Evolutionary conservation across 2,888 invertebrate genomes (phyloP).

Genomic region (Pandemis corylana): DNA sequence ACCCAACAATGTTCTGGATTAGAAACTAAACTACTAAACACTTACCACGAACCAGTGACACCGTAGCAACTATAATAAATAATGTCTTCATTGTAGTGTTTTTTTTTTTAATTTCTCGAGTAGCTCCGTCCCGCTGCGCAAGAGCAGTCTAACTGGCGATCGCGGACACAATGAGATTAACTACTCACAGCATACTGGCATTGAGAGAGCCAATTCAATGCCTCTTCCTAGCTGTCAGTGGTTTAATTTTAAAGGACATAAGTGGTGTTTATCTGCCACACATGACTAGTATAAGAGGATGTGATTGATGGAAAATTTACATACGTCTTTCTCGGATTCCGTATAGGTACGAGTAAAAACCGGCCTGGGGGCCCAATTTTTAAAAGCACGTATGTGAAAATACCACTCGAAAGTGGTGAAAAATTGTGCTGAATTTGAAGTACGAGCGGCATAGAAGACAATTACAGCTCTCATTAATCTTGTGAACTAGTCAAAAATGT

Average conservation of each 20-base stretch:
- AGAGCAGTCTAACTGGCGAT: constrained; percentile 20
- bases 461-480: no score
- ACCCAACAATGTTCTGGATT: background rate
- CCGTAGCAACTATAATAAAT: background rate
- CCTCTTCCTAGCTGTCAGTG: constrained; percentile 22
- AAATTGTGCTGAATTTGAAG: no score
- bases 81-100: constrained; percentile 28
- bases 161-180: constrained; percentile 32
- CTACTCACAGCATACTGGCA: constrained; percentile 28
- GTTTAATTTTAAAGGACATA: constrained; percentile 5
- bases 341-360: background rate
- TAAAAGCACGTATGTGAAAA: no score
- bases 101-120: constrained; percentile 14
- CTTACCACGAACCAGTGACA: constrained; percentile 27
- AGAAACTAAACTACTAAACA: background rate
- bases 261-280: background rate
- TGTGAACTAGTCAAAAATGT: no score
- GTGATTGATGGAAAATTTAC: background rate
- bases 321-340: background rate
- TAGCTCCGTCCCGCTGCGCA: constrained; percentile 27
- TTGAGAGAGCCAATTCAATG: constrained; percentile 33
- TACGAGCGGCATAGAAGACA: no score
- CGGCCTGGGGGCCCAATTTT: no score
- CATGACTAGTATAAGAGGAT: background rate
- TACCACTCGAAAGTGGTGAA: no score